These are phyloP conservation scores for Mormyrops boulengeri DNA, from an alignment of 2,797 vertebrate species.

Conservation along the genomic window DNA sequence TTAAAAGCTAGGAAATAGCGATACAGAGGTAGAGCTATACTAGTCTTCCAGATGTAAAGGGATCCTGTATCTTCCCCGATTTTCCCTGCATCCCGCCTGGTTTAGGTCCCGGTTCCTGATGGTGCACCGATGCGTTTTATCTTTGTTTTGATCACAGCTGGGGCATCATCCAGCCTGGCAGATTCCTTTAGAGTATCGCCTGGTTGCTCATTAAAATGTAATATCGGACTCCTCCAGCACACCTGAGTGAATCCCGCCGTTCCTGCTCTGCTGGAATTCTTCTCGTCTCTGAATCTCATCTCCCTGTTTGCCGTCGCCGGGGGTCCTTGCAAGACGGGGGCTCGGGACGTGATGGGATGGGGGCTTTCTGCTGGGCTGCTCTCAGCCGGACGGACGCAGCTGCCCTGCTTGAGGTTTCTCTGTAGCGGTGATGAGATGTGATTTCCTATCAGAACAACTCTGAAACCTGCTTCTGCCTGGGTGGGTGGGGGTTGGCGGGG, in stretches of 20 bases:
- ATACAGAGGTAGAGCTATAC: background rate
- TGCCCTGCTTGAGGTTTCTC: background rate
- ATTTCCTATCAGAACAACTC: background rate
- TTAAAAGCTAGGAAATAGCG: background rate
- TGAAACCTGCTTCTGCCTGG: background rate
- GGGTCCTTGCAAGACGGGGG: background rate
- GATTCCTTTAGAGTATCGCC: background rate
- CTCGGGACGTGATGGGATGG: background rate
- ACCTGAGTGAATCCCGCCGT: background rate
- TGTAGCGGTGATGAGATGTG: background rate
- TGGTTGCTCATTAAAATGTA: background rate
- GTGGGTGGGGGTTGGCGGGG: background rate
- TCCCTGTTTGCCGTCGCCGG: background rate
- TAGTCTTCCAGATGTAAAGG: background rate
- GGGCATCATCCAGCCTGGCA: background rate
- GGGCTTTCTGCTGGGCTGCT: background rate
- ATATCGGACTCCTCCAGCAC: background rate
- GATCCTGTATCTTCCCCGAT: background rate
- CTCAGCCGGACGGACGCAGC: background rate
- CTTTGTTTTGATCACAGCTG: constrained; percentile 9
- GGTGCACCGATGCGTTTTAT: background rate
- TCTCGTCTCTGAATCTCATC: background rate
- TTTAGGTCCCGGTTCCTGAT: background rate
- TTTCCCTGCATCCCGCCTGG: background rate
- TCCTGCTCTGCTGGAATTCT: background rate